These are phyloP conservation scores for Drosophila rufa DNA, from an alignment of 1,140 invertebrate species.

Conservation along the genomic window DNA sequence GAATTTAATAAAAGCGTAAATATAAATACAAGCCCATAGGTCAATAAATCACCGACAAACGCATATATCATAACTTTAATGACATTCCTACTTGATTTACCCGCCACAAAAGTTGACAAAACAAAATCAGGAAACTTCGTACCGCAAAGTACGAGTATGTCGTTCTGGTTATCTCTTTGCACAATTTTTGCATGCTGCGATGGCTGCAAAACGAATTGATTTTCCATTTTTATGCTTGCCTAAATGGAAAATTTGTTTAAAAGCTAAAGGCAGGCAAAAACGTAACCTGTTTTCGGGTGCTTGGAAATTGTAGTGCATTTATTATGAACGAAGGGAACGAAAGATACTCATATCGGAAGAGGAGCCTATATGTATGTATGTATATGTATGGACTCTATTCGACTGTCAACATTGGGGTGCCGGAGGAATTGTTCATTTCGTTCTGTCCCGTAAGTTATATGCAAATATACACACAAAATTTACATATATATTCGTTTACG, in stretches of 20 bases:
- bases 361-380: background rate
- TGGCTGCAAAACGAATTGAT: constrained; percentile 57
- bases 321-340: constrained; percentile 30
- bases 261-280: constrained; percentile 10
- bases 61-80: constrained; percentile 28
- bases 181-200: constrained; percentile 60
- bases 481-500: constrained; percentile 61
- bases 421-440: constrained; percentile 15
- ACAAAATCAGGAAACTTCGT: constrained; percentile 8
- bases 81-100: constrained; percentile 8
- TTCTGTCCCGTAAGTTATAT: constrained; percentile 25
- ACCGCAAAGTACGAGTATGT: constrained; percentile 34
- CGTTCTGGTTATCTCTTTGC: constrained; percentile 29
- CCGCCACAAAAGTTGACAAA: constrained; percentile 2
- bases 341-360: background rate
- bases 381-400: background rate
- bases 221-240: constrained; percentile 76
- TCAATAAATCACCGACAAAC: constrained; percentile 9
- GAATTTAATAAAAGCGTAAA: background rate
- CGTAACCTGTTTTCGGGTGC: constrained; percentile 13
- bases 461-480: constrained; percentile 53
- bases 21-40: background rate
- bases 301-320: constrained; percentile 44
- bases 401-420: constrained; percentile 11
- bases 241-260: constrained; percentile 66